These are phyloP conservation scores for Diplolepis rosae DNA, from an alignment of 2,888 invertebrate genomes.

Conservation along the genomic window DNA sequence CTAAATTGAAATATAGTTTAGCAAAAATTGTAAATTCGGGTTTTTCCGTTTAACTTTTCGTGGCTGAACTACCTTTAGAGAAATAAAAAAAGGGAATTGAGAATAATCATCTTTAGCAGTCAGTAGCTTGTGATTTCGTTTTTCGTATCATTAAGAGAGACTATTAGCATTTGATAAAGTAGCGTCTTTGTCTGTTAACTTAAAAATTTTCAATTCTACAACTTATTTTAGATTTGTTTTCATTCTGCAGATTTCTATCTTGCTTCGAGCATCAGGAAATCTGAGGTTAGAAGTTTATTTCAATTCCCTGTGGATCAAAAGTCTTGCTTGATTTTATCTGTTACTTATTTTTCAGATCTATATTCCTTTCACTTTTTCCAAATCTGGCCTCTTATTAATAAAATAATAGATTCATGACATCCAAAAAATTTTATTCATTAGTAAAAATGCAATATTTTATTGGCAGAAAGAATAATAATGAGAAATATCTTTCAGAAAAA, in stretches of 20 bases:
- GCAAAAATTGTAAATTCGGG: no score
- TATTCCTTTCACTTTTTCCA: not conserved
- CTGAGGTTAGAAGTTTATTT: constrained; percentile 5
- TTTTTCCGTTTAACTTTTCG: no score
- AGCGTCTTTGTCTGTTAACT: not conserved
- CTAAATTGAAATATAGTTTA: no score
- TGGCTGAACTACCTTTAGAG: not conserved
- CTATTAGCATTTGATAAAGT: not conserved
- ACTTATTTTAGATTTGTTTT: not conserved
- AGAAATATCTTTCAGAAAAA: no score
- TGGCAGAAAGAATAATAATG: no score
- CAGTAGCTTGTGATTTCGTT: not conserved
- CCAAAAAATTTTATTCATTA: no score
- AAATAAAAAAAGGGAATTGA: not conserved
- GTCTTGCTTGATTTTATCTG: not conserved
- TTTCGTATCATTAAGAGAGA: not conserved
- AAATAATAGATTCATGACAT: not conserved
- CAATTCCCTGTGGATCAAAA: constrained; percentile 3
- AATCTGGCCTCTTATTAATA: not conserved
- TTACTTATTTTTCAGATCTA: not conserved
- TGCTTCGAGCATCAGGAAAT: not conserved
- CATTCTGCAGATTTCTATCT: not conserved
- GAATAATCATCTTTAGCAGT: not conserved
- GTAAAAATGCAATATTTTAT: not conserved
- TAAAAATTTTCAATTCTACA: not conserved